These are phyloP conservation scores for Crypturellus undulatus DNA, from an alignment of 2,113 vertebrate species.

Conservation along the genomic window DNA sequence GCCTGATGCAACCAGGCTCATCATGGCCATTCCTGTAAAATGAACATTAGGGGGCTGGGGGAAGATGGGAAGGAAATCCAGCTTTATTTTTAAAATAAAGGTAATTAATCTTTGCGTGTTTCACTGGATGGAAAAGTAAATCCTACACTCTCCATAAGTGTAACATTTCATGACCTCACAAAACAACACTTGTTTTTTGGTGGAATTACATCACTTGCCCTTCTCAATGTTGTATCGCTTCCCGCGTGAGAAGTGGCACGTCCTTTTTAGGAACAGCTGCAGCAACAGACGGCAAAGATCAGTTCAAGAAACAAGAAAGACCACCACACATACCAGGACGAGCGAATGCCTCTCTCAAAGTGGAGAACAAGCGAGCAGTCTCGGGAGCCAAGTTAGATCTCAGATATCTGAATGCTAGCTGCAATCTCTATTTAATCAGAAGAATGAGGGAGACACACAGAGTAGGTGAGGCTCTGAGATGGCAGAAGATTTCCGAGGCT, in stretches of 20 bases:
- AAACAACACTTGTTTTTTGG: neutral
- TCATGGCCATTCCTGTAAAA: conserved; percentile 43
- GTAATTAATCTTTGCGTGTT: neutral
- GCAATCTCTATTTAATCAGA: neutral
- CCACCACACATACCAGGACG: neutral
- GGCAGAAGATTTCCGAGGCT: neutral
- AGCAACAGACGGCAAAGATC: neutral
- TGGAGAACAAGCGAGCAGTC: accelerated
- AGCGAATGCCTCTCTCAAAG: neutral
- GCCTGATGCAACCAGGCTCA: conserved; percentile 58
- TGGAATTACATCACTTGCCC: neutral
- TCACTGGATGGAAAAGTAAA: neutral
- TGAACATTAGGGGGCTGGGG: neutral
- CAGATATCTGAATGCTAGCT: neutral
- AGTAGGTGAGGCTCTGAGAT: neutral
- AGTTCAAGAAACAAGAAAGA: neutral
- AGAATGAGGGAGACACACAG: neutral
- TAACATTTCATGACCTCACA: neutral
- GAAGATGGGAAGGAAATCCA: neutral
- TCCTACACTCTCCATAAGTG: neutral
- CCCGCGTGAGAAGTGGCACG: neutral
- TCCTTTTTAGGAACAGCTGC: conserved; percentile 10
- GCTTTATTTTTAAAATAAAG: conserved; percentile 10
- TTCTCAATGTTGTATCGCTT: neutral
- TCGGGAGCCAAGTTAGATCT: neutral